These are phyloP conservation scores for Icerya purchasi DNA, from an alignment of 2,888 invertebrate species.

Conservation along the genomic window DNA sequence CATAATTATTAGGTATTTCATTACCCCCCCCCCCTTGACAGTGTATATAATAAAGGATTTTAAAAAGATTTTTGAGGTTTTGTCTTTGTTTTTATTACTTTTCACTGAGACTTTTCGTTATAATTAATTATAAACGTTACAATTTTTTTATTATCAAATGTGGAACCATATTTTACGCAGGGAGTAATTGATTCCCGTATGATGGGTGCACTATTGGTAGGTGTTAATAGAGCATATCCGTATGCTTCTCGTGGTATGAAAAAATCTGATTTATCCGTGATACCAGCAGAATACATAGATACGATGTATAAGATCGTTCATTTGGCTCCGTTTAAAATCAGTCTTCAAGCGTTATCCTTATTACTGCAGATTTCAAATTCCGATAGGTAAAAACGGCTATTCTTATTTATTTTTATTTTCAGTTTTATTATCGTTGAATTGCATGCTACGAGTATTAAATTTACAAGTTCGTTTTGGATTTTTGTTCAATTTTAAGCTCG, in stretches of 20 bases:
- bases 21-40: too few relatives aligned
- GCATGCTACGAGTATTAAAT: too few relatives aligned
- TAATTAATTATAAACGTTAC: neutral
- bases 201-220: slow-evolving; percentile 60
- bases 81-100: neutral
- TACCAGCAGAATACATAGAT: slow-evolving; percentile 39
- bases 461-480: too few relatives aligned
- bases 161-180: slow-evolving; percentile 19
- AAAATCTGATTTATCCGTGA: slow-evolving; percentile 29
- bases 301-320: slow-evolving; percentile 65
- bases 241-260: slow-evolving; percentile 31
- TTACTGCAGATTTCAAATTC: slow-evolving; percentile 40
- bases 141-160: neutral
- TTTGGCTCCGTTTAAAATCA: slow-evolving; percentile 47
- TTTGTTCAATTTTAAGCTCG: too few relatives aligned
- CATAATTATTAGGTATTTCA: too few relatives aligned
- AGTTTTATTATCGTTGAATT: too few relatives aligned
- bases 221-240: slow-evolving; percentile 65
- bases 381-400: slow-evolving; percentile 37
- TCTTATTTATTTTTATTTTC: too few relatives aligned
- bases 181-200: slow-evolving; percentile 63
- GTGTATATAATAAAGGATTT: neutral
- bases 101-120: neutral
- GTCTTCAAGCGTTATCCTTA: slow-evolving; percentile 35
- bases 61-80: neutral